These are phyloP conservation scores for Lordiphosa clarofinis DNA, from an alignment of 1,140 invertebrate genomes.

Conservation along the genomic window DNA sequence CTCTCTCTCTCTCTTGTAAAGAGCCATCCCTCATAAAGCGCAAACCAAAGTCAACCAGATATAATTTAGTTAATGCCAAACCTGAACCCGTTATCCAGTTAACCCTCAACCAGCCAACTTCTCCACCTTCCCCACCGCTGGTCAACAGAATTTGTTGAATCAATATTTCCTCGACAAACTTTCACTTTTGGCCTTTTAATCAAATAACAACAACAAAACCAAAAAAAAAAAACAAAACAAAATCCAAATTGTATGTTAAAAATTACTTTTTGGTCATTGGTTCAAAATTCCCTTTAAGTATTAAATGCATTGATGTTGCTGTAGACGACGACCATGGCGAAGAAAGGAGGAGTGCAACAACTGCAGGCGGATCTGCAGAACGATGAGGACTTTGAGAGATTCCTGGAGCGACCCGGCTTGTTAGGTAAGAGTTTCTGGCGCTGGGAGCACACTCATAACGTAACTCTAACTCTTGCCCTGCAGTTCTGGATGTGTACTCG, in stretches of 20 bases:
- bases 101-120: no score
- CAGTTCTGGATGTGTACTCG: slow-evolving; percentile 94
- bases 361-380: slow-evolving; percentile 88
- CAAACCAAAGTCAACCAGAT: no score
- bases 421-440: slow-evolving; percentile 82
- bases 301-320: slow-evolving; percentile 17
- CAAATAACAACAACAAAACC: slow-evolving; percentile 3
- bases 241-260: slow-evolving; percentile 8
- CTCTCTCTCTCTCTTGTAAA: no score
- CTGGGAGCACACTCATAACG: no score
- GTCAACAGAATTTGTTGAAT: slow-evolving; percentile 41
- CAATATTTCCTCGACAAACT: slow-evolving; percentile 49
- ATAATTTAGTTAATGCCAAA: no score
- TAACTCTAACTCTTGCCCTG: no score
- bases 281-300: slow-evolving; percentile 18
- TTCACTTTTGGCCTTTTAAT: slow-evolving; percentile 5
- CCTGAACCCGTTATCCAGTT: no score
- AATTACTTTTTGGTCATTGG: slow-evolving; percentile 6
- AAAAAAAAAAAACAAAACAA: background rate
- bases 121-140: background rate
- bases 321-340: slow-evolving; percentile 80
- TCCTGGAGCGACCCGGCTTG: slow-evolving; percentile 88
- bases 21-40: no score
- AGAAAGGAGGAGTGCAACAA: slow-evolving; percentile 87
- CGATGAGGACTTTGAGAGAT: slow-evolving; percentile 92